These are phyloP conservation scores for Pteromalus puparum DNA, from an alignment of 1,140 invertebrate species.

Conservation along the genomic window DNA sequence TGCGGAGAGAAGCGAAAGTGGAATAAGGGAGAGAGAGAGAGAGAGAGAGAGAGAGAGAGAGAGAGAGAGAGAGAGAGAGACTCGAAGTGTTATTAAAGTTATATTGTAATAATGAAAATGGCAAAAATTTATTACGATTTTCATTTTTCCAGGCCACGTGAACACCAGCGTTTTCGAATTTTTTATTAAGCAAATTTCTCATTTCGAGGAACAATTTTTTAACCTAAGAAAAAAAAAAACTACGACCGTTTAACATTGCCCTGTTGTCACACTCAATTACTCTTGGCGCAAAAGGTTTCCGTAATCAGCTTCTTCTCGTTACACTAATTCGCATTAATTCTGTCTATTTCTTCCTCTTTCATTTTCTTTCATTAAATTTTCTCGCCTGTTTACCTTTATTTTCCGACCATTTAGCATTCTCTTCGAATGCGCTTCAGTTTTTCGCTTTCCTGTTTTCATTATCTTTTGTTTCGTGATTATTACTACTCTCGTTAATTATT, in stretches of 20 bases:
- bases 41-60: too few relatives aligned
- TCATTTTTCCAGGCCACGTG: too few relatives aligned
- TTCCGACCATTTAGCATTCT: background rate
- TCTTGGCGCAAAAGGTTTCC: background rate
- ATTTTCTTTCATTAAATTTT: conserved; percentile 36
- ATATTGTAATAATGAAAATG: background rate
- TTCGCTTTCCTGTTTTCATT: background rate
- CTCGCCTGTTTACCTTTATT: conserved; percentile 7
- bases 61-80: too few relatives aligned
- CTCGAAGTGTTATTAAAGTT: background rate
- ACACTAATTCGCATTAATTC: conserved; percentile 27
- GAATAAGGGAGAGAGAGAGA: too few relatives aligned
- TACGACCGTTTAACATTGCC: background rate
- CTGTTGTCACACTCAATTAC: background rate
- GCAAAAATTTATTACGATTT: too few relatives aligned
- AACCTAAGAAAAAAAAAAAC: too few relatives aligned
- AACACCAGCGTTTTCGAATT: too few relatives aligned
- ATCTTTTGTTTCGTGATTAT: background rate
- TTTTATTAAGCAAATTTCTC: too few relatives aligned
- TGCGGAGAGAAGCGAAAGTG: background rate
- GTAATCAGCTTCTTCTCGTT: background rate
- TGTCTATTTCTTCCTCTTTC: conserved; percentile 5
- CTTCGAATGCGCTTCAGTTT: background rate
- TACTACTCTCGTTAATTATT: conserved; percentile 13
- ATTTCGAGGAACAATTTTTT: background rate